phyloP scores from a whole-genome alignment of 2,888 invertebrate genomes.

The Arge pagana region DNA sequence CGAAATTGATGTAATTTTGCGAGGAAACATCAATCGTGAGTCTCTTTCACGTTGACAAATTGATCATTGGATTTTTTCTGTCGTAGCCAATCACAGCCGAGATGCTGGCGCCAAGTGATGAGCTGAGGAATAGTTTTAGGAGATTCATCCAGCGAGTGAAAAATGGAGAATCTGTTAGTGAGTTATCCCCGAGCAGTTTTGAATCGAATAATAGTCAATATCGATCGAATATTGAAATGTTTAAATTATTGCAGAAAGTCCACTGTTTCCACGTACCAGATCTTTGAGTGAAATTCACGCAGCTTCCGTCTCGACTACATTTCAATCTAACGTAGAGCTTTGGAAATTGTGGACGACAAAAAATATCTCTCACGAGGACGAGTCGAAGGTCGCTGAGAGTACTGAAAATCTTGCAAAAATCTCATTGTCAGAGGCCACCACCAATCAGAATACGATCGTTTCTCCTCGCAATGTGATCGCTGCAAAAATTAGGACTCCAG shows the following conservation, averaged over 20 bases:
- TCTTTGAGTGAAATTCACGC: slow-evolving; percentile 12
- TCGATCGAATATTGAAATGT: not conserved
- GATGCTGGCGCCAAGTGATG: slow-evolving; percentile 31
- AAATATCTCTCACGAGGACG: not conserved
- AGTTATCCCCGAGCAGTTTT: too few relatives aligned
- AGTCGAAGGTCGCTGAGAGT: not conserved
- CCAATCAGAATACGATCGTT: not conserved
- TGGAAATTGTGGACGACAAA: slow-evolving; percentile 13
- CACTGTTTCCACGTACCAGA: slow-evolving; percentile 29
- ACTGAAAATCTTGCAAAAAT: not conserved
- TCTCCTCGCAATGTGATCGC: not conserved
- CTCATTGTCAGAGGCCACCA: not conserved
- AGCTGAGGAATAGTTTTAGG: slow-evolving; percentile 37
- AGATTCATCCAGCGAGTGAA: slow-evolving; percentile 39
- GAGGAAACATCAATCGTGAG: too few relatives aligned
- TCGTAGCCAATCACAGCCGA: slow-evolving; percentile 22
- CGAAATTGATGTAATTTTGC: slow-evolving; percentile 6
- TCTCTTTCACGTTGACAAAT: too few relatives aligned
- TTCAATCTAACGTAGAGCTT: slow-evolving; percentile 1
- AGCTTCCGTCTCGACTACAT: not conserved
- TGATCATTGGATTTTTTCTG: not conserved
- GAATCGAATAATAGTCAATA: too few relatives aligned
- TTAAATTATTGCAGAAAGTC: slow-evolving; percentile 26
- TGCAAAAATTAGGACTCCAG: not conserved
- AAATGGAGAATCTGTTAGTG: slow-evolving; percentile 14